Evolutionary conservation across 2,888 invertebrate genomes (phyloP), one percentile per base, ranked within the genome.

Genomic region (Timandra comae): DNA sequence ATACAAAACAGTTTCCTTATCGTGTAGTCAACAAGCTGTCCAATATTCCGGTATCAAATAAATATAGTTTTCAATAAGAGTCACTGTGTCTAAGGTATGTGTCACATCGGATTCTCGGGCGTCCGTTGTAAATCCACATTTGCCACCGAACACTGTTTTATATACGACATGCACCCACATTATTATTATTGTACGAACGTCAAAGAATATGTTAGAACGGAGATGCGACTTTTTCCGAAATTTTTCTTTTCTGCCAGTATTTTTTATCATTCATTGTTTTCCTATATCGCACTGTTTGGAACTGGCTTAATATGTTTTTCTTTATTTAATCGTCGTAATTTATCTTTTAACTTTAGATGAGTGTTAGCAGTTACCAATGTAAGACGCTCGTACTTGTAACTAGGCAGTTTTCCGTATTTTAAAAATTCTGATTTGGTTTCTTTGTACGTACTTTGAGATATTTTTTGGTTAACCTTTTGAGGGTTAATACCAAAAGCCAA

Each of bases 91-190:
- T 41, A 42, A 54, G 57, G 58, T 61, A 53, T 62, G 63, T 60
- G 68, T 69, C 65, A 54, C 51, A 49, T 46, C 55, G 52, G 63
- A 65, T 67, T 53, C 45, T 26, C 41, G 37, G 11, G 33, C 37
- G 30, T 34, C 37, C 25, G 36, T 12, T 46, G 54, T 56, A 56
- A 56, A 58, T 56, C 49, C 62, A 52, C 53, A 50, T 56, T 53
- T 46, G 41, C 43, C 42, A 33, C 48, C 45, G 47, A 55, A 53
- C 52, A 50, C 45, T 43, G 47, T 45, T 52, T 49, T 55, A 54
- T 56, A 52, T 53, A 59, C 55, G 49, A 46, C 48, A 53, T 56
- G 57, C 60, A 59, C 50, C 49, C 59, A 57, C 65, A 61, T 65
- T 64, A 68, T 67, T 69, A 66, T 67, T 58, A 64, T 59, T 49